Evolutionary conservation across 2,113 vertebrate species (phyloP), one percentile per base, ranked within the genome.

Genomic region (Oplegnathus fasciatus): DNA sequence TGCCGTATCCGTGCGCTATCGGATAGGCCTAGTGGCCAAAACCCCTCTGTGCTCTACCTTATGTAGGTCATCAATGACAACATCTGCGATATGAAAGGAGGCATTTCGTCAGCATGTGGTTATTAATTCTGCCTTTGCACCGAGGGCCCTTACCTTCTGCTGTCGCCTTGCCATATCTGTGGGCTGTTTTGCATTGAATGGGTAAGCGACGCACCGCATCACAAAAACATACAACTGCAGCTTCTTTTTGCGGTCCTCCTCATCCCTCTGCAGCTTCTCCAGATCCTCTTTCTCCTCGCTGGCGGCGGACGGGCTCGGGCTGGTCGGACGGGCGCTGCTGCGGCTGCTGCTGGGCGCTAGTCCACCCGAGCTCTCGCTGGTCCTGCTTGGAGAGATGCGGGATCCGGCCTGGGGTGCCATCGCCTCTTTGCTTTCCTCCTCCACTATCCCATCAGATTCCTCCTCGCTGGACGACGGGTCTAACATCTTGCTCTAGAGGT

Each of bases 151-250:
- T 97, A 99, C 98, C 98, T 99, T 99, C 94, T 99, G 98, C 94
- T 99, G 98, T 94, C 98, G 96, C 93, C 98, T 95, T 85, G 98
- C 98, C 98, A 99, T 99, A 91, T 99, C 98, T 40, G 98, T 99
- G 91, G 98, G 98, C 94, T 99, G 98, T 90, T 98, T 99, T 89
- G 98, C 98, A 75, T 99, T 99, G 95, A 99, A 99, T 55, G 98
- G 98, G 88, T 99, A 97, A 70, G 98, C 98, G 94, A 99, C 90
- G 96, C 97, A 98, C 88, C 98, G 96, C 98, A 98, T 98, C 86
- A 99, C 98, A 94, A 99, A 99, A 89, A 99, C 98, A 83, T 99
- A 99, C 62, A 99, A 94, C 95, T 99, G 98, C 95, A 99, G 96
- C 93, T 97, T 97, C 97, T 96, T 98, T 89, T 99, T 99, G 85